Evolutionary conservation across 2,113 vertebrate genomes (phyloP).

Genomic region (Perca flavescens): DNA sequence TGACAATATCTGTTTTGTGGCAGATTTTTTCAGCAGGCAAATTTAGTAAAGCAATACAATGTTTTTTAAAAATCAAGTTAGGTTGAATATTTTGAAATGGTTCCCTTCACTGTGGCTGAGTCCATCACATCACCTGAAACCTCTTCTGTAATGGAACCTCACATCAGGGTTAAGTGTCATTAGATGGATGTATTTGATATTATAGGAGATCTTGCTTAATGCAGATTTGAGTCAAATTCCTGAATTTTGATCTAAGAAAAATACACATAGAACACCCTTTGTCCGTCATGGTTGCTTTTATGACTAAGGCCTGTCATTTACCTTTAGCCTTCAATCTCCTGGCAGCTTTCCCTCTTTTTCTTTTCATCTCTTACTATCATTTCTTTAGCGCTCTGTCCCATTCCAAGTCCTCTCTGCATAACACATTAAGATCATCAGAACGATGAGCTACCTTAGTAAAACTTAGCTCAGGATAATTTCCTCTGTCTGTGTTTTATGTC

Average conservation of each 20-base stretch:
- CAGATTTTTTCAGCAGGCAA: neutral
- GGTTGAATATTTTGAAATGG: neutral
- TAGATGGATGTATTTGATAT: neutral
- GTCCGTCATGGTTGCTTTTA: slow-evolving; percentile 36
- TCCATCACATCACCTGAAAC: neutral
- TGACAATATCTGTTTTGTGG: neutral
- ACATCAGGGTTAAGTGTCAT: neutral
- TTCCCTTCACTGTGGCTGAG: neutral
- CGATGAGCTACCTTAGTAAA: slow-evolving; percentile 14
- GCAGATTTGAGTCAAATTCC: neutral
- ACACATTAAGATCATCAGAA: slow-evolving; percentile 52
- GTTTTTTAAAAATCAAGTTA: neutral
- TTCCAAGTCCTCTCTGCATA: slow-evolving; percentile 30
- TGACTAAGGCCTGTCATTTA: slow-evolving; percentile 60
- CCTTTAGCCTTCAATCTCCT: slow-evolving; percentile 49
- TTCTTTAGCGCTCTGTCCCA: slow-evolving; percentile 40
- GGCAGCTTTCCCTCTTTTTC: slow-evolving; percentile 35
- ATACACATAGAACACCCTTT: slow-evolving; percentile 9
- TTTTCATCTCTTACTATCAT: slow-evolving; percentile 9
- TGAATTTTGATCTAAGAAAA: slow-evolving; percentile 17
- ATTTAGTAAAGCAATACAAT: neutral
- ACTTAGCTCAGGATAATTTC: slow-evolving; percentile 3
- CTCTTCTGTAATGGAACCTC: neutral
- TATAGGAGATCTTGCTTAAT: neutral
- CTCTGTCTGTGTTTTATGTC: neutral